Conservation (phyloP, 1,140 invertebrate species). For the Carcinoscorpius rotundicauda region DNA sequence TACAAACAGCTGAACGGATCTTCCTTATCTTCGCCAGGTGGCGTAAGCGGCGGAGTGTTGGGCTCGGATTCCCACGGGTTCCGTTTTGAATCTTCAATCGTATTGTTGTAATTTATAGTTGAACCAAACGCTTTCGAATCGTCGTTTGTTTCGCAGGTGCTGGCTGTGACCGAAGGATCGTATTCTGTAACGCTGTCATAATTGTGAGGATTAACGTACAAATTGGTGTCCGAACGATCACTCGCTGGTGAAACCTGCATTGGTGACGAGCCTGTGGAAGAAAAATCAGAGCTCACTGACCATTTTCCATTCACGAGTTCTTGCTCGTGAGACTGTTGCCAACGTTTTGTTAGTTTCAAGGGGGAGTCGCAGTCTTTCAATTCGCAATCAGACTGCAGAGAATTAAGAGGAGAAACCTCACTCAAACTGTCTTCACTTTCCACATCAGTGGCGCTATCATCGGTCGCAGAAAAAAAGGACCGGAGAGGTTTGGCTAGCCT, state of each 20-base stretch:
- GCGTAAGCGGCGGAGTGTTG: conserved; percentile 12
- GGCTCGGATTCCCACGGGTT: no score
- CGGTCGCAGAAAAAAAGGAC: neutral
- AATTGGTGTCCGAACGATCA: conserved; percentile 10
- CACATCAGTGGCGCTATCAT: conserved; percentile 10
- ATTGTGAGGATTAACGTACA: neutral
- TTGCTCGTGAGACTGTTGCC: conserved; percentile 24
- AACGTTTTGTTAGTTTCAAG: conserved; percentile 25
- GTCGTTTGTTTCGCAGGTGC: no score
- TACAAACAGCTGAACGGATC: conserved; percentile 76
- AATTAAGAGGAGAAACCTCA: neutral
- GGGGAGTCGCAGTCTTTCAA: conserved; percentile 12
- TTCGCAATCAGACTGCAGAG: conserved; percentile 6
- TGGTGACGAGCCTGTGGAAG: no score
- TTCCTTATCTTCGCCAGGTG: conserved; percentile 41
- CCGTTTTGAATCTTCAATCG: no score
- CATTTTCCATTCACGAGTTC: conserved; percentile 18
- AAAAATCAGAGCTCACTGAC: conserved; percentile 2
- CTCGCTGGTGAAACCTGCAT: neutral
- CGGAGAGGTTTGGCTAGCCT: neutral
- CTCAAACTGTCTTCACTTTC: conserved; percentile 5
- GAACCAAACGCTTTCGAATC: no score
- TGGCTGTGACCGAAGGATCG: no score
- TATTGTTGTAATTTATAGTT: no score
- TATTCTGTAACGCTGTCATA: no score